Evolutionary conservation across 2,113 vertebrate genomes (phyloP).

Genomic region (Alouatta palliata): DNA sequence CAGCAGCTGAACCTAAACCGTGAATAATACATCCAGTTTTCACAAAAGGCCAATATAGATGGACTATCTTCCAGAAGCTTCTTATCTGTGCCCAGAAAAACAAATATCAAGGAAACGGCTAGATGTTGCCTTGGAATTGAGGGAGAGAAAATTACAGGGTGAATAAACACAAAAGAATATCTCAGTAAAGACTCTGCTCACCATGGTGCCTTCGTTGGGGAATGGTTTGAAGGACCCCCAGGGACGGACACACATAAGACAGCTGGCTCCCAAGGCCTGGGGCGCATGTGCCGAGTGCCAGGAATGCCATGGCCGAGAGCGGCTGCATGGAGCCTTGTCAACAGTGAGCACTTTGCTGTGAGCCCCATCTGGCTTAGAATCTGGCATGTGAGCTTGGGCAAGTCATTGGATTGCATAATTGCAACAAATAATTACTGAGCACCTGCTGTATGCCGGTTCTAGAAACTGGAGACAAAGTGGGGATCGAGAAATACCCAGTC

Average conservation of each 20-base stretch:
- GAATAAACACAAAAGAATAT: neutral
- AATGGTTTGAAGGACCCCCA: no score
- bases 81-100: neutral
- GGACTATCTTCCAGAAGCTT: neutral
- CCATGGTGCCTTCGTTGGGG: fast-evolving
- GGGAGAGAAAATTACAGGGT: neutral
- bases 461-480: neutral
- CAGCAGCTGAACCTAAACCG: neutral
- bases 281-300: neutral
- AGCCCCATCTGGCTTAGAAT: neutral
- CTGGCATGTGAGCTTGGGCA: neutral
- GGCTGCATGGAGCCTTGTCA: neutral
- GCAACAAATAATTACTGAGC: neutral
- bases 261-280: neutral
- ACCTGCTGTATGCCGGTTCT: neutral
- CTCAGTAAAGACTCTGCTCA: neutral
- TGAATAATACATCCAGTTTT: neutral
- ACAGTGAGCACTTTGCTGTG: neutral
- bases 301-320: fast-evolving
- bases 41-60: neutral
- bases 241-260: fast-evolving
- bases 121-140: neutral
- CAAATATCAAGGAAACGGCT: neutral
- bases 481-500: neutral
- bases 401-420: no score